A percentile compares a stretch with the other conserved stretches of the same genome.
Conservation (phyloP, 2,797 vertebrate genomes). For the Lagodon rhomboides region DNA sequence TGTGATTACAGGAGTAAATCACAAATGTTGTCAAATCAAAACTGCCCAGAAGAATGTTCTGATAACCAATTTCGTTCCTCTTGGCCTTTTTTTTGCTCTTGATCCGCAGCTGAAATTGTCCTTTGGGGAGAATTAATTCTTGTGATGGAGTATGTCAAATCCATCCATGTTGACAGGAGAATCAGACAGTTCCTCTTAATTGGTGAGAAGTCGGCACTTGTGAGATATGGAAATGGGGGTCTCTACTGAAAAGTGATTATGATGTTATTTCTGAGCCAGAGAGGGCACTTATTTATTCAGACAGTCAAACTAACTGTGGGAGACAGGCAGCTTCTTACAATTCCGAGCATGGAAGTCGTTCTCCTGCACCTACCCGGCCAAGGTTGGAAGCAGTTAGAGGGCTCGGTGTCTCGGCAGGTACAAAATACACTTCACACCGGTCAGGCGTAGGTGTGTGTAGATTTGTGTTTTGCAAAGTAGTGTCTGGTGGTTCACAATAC, state of each 20-base stretch:
- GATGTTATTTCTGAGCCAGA: slow-evolving; percentile 27
- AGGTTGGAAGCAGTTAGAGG: slow-evolving; percentile 29
- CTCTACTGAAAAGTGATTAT: slow-evolving; percentile 36
- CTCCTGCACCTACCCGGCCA: slow-evolving; percentile 20
- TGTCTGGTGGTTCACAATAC: slow-evolving; percentile 3
- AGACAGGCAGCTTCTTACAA: slow-evolving; percentile 37
- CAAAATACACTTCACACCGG: slow-evolving; percentile 18
- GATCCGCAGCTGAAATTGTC: slow-evolving; percentile 31
- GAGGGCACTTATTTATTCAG: slow-evolving; percentile 34
- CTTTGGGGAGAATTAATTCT: slow-evolving; percentile 3
- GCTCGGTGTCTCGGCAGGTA: slow-evolving; percentile 8
- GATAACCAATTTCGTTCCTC: slow-evolving; percentile 22
- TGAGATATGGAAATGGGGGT: slow-evolving; percentile 10
- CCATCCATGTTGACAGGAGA: slow-evolving; percentile 6
- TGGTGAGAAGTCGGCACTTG: slow-evolving; percentile 18
- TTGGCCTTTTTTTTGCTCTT: slow-evolving; percentile 31
- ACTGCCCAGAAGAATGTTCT: slow-evolving; percentile 2
- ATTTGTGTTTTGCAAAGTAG: background rate
- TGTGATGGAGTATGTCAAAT: slow-evolving; percentile 34
- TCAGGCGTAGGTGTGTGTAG: background rate
- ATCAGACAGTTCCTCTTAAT: slow-evolving; percentile 20
- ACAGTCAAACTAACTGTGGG: slow-evolving; percentile 27
- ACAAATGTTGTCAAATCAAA: slow-evolving; percentile 13
- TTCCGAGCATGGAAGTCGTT: slow-evolving; percentile 42
- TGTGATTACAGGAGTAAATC: slow-evolving; percentile 31